Evolutionary conservation across 1,140 invertebrate species (phyloP).

Genomic region (Heterodera carotae): DNA sequence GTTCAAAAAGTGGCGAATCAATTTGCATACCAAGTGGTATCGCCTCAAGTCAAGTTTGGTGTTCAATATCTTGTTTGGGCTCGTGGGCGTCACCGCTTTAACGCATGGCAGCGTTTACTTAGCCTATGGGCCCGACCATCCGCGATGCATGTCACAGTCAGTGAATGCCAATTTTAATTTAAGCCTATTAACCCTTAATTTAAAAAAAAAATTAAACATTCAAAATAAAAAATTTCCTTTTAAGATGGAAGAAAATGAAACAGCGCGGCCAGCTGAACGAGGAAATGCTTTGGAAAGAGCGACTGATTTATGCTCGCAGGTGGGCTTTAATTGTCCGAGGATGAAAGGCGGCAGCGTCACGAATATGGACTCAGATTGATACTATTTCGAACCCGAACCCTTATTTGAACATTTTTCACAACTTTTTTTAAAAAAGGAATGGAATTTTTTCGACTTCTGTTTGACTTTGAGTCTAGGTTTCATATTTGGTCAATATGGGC

Average conservation of each 20-base stretch:
- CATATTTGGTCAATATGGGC: too few species aligned
- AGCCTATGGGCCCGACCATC: not conserved
- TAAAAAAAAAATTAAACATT: too few species aligned
- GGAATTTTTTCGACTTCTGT: too few species aligned
- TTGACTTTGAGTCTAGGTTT: too few species aligned
- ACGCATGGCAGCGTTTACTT: not conserved
- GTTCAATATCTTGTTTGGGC: not conserved
- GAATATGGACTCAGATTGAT: too few species aligned
- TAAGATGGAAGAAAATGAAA: slow-evolving; percentile 14
- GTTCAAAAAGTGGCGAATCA: not conserved
- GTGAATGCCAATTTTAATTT: too few species aligned
- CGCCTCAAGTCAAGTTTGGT: not conserved
- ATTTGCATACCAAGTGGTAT: not conserved
- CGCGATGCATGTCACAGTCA: not conserved
- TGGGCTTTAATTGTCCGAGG: not conserved
- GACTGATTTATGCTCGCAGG: not conserved
- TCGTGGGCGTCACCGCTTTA: not conserved
- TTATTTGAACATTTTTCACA: too few species aligned
- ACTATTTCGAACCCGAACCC: too few species aligned
- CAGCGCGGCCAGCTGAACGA: not conserved
- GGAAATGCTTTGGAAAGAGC: slow-evolving; percentile 11
- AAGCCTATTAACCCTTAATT: too few species aligned
- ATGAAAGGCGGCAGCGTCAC: too few species aligned
- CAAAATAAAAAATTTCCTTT: not conserved
- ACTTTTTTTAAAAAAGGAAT: too few species aligned